A percentile compares a stretch with the other conserved stretches of the same genome.
Evolutionary conservation across 2,113 vertebrate species (phyloP).

Genomic region (Misgurnus anguillicaudatus): DNA sequence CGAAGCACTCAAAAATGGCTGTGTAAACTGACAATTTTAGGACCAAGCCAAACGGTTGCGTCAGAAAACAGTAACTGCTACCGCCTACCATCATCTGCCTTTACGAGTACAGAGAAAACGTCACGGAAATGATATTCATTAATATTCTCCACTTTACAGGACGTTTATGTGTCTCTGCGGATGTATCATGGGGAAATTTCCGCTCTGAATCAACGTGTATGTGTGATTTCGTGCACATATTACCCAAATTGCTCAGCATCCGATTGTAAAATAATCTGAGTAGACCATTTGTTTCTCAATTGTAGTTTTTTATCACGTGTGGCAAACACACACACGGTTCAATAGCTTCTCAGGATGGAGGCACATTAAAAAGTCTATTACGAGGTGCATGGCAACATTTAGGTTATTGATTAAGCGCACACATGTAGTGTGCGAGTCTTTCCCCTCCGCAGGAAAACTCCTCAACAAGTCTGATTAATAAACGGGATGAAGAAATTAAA

Average conservation of each 20-base stretch:
- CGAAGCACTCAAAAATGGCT: background rate
- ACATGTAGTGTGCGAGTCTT: slow-evolving; percentile 34
- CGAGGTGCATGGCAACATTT: slow-evolving; percentile 47
- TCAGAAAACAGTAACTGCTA: background rate
- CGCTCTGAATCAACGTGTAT: background rate
- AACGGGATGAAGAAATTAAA: slow-evolving; percentile 51
- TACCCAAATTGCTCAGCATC: slow-evolving; percentile 4
- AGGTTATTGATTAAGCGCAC: slow-evolving; percentile 51
- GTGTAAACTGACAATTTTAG: background rate
- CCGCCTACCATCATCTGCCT: background rate
- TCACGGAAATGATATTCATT: background rate
- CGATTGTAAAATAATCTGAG: slow-evolving; percentile 21
- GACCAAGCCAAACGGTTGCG: background rate
- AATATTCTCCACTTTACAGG: background rate
- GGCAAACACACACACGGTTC: slow-evolving; percentile 41
- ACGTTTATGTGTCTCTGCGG: background rate
- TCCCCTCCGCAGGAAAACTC: slow-evolving; percentile 34
- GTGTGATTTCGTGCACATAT: background rate
- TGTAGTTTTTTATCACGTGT: slow-evolving; percentile 21
- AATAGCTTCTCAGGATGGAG: slow-evolving; percentile 55
- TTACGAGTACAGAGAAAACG: background rate
- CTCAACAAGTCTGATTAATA: slow-evolving; percentile 54
- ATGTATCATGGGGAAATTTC: background rate
- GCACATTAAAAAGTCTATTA: slow-evolving; percentile 58
- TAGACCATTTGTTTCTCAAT: slow-evolving; percentile 34